Base-by-base conservation (phyloP, 2,113 vertebrate species). In the Festucalex cinctus region DNA sequence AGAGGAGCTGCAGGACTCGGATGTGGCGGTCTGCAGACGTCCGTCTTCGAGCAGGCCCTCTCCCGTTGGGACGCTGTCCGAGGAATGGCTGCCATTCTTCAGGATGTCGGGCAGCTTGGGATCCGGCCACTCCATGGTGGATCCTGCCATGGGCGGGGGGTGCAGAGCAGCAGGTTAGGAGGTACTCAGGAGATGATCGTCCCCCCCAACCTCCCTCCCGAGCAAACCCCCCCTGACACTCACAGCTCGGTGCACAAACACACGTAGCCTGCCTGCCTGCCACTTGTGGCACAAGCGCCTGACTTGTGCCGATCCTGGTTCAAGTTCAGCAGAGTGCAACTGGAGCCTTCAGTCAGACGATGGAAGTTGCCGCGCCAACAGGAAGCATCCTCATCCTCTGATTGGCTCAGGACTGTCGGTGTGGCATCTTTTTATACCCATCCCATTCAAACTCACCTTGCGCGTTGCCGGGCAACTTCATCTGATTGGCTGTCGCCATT, bases 111-210 rank as follows among this genome's bases (percentile, higher is more conserved):
- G 92, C 73, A 95, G 86, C 89, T 97, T 98, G 83, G 95, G 95
- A 85, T 98, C 96, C 91, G 97, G 86, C 97, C 97, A 99, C 85
- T 93, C 95, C 61, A 98, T 95, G 43, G 94, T 94, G 8, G 95
- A 90, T 76, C 94, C 97, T 98, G 92, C 76, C 83, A 91, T 69
- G 73, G 76, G 79, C 7, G 57, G 73, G 70, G 69, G 76, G 87
- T 87, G 86, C 60, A 93, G 89, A 89, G 88, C 75, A 81, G 92
- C 91, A 72, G 73, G 86, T 86, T 97, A 90, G 92, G 93, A 90
- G 76, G 88, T 84, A 77, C 86, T 96, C 95, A 94, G 95, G 83
- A 88, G 94, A 85, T 75, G 71, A 22, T 6, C 22, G 54, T 68
- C 68, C 65, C 68, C 65, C 43, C 54, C 16, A 17, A 5, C 22